Conservation (phyloP, 2,888 invertebrate genomes). For the Lymantria dispar region DNA sequence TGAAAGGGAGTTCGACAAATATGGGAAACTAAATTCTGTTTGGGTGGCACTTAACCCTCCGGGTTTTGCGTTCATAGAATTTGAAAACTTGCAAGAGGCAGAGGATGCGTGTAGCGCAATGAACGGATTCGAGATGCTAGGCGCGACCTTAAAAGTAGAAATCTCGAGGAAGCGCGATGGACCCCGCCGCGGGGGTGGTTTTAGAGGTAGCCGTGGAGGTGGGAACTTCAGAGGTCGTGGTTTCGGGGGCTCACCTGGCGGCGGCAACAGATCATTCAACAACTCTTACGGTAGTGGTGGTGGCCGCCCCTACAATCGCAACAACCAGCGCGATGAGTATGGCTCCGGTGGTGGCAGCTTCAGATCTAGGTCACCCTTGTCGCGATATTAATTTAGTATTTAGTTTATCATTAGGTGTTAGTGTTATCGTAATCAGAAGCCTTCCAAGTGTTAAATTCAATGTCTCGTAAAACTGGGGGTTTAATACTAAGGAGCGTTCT, state of each 20-base stretch:
- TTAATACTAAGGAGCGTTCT: slow-evolving; percentile 74
- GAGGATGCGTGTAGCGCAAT: slow-evolving; percentile 94
- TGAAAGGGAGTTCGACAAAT: slow-evolving; percentile 95
- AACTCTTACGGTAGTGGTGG: slow-evolving; percentile 82
- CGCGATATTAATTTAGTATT: slow-evolving; percentile 76
- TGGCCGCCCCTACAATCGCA: slow-evolving; percentile 66
- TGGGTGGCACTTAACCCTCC: slow-evolving; percentile 97
- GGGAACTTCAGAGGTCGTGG: slow-evolving; percentile 76
- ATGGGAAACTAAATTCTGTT: slow-evolving; percentile 94
- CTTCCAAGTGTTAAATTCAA: slow-evolving; percentile 80
- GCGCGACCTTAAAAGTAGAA: slow-evolving; percentile 93
- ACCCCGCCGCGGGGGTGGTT: slow-evolving; percentile 84
- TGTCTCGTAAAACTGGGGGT: slow-evolving; percentile 70
- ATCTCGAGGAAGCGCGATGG: slow-evolving; percentile 91
- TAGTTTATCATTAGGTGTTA: slow-evolving; percentile 72
- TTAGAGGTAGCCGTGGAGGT: slow-evolving; percentile 78
- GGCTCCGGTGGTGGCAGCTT: slow-evolving; percentile 76
- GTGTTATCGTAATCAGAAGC: slow-evolving; percentile 82
- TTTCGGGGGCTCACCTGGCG: slow-evolving; percentile 74
- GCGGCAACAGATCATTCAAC: slow-evolving; percentile 79
- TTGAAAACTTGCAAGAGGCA: slow-evolving; percentile 93
- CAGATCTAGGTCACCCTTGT: slow-evolving; percentile 78
- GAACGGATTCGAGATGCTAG: slow-evolving; percentile 94
- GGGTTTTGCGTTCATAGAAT: slow-evolving; percentile 97
- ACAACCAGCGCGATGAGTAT: slow-evolving; percentile 65